phyloP scores from a whole-genome alignment of 2,113 vertebrate species.

The Smithornis capensis region DNA sequence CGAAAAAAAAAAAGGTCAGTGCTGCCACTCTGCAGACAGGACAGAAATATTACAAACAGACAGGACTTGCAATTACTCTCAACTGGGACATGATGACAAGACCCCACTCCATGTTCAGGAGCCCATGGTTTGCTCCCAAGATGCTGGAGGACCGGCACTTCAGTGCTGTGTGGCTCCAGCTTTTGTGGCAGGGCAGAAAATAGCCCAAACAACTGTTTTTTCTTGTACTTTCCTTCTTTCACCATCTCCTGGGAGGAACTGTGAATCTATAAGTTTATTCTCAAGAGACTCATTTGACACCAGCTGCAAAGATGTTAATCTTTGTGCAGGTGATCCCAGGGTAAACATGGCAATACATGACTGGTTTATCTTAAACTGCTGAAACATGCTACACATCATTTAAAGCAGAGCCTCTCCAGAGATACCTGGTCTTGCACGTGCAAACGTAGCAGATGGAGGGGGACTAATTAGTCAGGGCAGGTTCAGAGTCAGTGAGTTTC shows the following conservation, averaged over 20 bases:
- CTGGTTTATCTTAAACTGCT: conserved; percentile 50
- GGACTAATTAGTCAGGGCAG: background rate
- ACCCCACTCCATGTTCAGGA: background rate
- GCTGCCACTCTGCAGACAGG: background rate
- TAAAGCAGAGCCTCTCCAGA: background rate
- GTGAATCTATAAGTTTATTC: background rate
- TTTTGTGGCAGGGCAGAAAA: background rate
- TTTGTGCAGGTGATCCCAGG: conserved; percentile 46
- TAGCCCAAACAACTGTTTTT: background rate
- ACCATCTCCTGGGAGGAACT: conserved; percentile 56
- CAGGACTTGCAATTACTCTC: background rate
- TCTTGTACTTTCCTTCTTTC: conserved; percentile 10
- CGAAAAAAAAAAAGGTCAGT: background rate
- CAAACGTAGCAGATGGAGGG: background rate
- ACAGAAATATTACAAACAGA: background rate
- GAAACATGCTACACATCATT: background rate
- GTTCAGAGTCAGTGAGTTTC: background rate
- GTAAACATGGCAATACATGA: conserved; percentile 41
- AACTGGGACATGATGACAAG: background rate
- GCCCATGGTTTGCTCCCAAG: rapidly evolving
- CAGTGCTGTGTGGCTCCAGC: background rate
- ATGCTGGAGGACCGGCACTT: rapidly evolving
- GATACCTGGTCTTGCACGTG: background rate
- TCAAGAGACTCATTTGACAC: conserved; percentile 29
- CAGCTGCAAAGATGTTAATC: conserved; percentile 64